Evolutionary conservation across 2,888 invertebrate genomes (phyloP).

Genomic region (Abscondita cerata): DNA sequence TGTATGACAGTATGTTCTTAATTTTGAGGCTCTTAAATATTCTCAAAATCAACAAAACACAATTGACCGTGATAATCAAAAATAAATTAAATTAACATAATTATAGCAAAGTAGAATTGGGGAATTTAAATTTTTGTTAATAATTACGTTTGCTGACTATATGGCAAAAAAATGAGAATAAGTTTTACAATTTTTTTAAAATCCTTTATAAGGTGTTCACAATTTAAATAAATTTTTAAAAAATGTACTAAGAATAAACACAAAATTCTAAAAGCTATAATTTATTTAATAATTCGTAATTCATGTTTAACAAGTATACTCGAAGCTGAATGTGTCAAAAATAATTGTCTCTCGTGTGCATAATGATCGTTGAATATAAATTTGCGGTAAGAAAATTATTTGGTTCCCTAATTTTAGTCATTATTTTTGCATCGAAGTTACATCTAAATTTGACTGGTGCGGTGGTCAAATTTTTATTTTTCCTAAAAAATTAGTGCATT

Average conservation of each 20-base stretch:
- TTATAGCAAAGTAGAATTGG: no score
- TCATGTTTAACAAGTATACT: constrained; percentile 3
- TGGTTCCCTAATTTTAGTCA: constrained; percentile 13
- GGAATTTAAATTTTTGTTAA: no score
- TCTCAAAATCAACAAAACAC: no score
- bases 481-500: not conserved
- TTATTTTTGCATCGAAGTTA: constrained; percentile 17
- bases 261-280: not conserved
- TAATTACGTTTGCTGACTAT: no score
- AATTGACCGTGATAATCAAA: no score
- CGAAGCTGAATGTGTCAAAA: constrained; percentile 8
- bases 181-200: no score
- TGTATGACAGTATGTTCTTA: no score
- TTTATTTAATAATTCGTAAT: not conserved
- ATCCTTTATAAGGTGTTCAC: no score
- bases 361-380: constrained; percentile 13
- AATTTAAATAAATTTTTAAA: no score
- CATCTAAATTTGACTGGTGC: constrained; percentile 5
- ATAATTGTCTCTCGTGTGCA: constrained; percentile 4
- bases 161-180: no score
- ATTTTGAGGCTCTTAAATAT: no score
- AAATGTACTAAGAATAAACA: not conserved
- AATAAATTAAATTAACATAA: no score
- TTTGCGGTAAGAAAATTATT: constrained; percentile 11
- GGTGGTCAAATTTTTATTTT: not conserved